These are phyloP conservation scores for Elegia similella DNA, from an alignment of 2,888 invertebrate species.

Conservation along the genomic window DNA sequence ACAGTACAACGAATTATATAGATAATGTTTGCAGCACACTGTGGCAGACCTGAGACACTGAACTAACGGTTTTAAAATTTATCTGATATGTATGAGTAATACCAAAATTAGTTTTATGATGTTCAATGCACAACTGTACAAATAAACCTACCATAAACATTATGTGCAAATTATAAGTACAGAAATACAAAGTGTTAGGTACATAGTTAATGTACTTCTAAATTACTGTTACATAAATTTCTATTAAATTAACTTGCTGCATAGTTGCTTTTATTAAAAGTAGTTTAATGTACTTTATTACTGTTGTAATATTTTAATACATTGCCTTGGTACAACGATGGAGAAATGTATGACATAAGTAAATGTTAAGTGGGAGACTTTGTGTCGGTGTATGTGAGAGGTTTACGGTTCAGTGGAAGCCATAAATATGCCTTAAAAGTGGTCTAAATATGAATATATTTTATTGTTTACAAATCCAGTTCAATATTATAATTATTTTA, in stretches of 20 bases:
- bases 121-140: slow-evolving; percentile 14
- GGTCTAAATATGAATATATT: slow-evolving; percentile 40
- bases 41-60: slow-evolving; percentile 6
- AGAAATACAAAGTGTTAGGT: neutral
- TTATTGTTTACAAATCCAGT: slow-evolving; percentile 40
- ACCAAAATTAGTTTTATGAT: slow-evolving; percentile 20
- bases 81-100: neutral
- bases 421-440: slow-evolving; percentile 53
- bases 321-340: slow-evolving; percentile 27
- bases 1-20: slow-evolving; percentile 37
- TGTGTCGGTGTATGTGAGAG: slow-evolving; percentile 24
- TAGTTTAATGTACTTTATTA: slow-evolving; percentile 9
- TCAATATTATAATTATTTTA: slow-evolving; percentile 44
- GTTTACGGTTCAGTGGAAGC: slow-evolving; percentile 26
- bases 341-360: slow-evolving; percentile 17
- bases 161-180: slow-evolving; percentile 2
- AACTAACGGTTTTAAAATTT: neutral
- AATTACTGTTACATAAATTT: slow-evolving; percentile 4
- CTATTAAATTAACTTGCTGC: slow-evolving; percentile 7
- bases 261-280: slow-evolving; percentile 14
- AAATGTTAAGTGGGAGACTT: slow-evolving; percentile 17
- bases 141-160: neutral
- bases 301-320: slow-evolving; percentile 15
- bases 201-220: neutral
- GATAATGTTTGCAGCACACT: slow-evolving; percentile 19